Evolutionary conservation across 2,888 invertebrate species (phyloP).

Genomic region (Acanthosepion pharaonis): DNA sequence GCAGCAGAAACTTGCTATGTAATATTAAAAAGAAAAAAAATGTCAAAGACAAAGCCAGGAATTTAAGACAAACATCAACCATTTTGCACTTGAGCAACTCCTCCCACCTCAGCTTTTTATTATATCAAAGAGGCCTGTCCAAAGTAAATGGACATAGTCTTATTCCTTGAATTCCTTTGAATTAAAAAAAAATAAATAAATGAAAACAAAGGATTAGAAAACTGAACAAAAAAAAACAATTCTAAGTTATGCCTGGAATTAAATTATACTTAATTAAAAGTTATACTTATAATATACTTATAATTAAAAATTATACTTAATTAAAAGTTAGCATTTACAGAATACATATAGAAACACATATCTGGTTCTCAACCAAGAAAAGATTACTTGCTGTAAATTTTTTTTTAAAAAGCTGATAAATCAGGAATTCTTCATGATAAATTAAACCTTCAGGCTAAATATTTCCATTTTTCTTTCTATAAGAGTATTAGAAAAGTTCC

Average conservation of each 20-base stretch:
- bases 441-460: slow-evolving; percentile 21
- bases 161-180: not conserved
- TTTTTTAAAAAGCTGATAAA: not conserved
- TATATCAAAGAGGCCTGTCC: not conserved
- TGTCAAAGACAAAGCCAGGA: slow-evolving; percentile 2
- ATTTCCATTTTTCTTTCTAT: not conserved
- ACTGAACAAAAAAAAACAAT: not conserved
- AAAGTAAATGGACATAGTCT: not conserved
- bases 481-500: not conserved
- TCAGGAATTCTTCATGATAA: slow-evolving; percentile 17
- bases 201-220: not conserved
- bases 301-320: not conserved
- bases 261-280: not conserved
- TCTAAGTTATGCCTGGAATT: not conserved
- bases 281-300: not conserved
- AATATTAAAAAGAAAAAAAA: not conserved
- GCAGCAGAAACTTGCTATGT: not conserved
- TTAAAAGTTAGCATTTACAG: not conserved
- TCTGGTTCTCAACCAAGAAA: not conserved
- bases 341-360: not conserved
- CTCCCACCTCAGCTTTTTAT: not conserved
- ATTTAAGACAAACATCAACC: slow-evolving; percentile 21
- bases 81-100: not conserved
- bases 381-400: not conserved
- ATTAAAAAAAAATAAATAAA: not conserved